Evolutionary conservation across 2,113 vertebrate species (phyloP), one percentile per base, ranked within the genome.

Genomic region (Scytalopus superciliaris): DNA sequence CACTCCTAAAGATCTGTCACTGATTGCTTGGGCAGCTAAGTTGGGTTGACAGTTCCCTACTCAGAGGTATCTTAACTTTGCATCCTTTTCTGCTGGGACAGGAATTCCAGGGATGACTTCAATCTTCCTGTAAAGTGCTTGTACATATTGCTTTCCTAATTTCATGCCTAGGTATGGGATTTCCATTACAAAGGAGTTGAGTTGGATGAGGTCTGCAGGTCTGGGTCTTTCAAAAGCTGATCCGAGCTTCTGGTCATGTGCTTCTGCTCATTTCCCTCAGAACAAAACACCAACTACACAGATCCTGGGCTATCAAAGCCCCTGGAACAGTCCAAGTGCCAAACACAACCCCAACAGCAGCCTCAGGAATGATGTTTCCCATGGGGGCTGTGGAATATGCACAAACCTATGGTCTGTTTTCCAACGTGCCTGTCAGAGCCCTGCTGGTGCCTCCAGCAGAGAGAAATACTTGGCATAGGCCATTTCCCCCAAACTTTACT

Each of bases 361-460:
- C 72, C 91, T 68, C 80, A 95, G 93, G 50, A 94, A 89, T 92
- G 39, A 94, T 75, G 94, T 87, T 12, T 96, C 94, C 94, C 95
- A 75, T 52, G 86, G 80, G 95, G 80, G 80, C 86, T 94, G 87
- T 89, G 92, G 94, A 87, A 91, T 87, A 91, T 91, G 89, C 87
- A 96, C 95, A 94, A 77, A 92, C 10, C 64, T 94, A 78, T 75
- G 89, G 74, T 92, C 89, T 97, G 94, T 96, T 94, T 96, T 94
- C 94, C 91, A 75, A 3, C 7, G 3, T 87, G 91, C 84, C 91
- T 95, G 73, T 89, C 91, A 87, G 91, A 97, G 72, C 89, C 93
- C 89, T 52, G 95, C 96, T 95, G 94, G 89, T 95, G 89, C 93
- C 90, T 93, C 96, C 94, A 95, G 89, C 95, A 92, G 93, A 91